These are phyloP conservation scores for Trichomycterus rosablanca DNA, from an alignment of 2,113 vertebrate species.

Conservation along the genomic window DNA sequence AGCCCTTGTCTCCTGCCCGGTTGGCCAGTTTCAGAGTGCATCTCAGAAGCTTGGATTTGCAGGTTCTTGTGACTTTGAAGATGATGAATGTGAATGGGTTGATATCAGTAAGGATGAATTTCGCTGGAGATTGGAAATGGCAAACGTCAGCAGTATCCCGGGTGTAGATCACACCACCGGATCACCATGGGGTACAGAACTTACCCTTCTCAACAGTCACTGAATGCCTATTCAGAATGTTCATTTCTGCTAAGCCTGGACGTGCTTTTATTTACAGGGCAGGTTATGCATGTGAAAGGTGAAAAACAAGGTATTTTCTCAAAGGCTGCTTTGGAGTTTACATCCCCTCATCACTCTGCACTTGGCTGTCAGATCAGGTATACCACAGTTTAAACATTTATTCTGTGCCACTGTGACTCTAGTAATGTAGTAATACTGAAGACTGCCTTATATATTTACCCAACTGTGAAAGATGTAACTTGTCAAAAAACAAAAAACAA, in stretches of 20 bases:
- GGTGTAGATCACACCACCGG: constrained; percentile 64
- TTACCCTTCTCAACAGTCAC: no score
- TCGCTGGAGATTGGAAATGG: constrained; percentile 58
- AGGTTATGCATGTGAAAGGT: constrained; percentile 60
- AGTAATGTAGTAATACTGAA: no score
- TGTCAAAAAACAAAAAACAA: no score
- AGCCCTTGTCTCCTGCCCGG: not conserved
- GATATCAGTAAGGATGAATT: constrained; percentile 21
- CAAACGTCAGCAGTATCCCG: constrained; percentile 57
- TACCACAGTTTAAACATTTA: no score
- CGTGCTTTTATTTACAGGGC: constrained; percentile 52
- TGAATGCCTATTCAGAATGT: no score
- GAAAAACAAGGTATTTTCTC: fast-evolving
- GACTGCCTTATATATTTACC: no score
- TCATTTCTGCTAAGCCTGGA: no score
- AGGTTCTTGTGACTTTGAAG: constrained; percentile 69
- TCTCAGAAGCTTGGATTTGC: not conserved
- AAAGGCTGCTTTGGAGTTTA: constrained; percentile 48
- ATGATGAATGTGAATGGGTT: constrained; percentile 61
- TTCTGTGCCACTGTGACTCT: no score
- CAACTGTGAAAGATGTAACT: no score
- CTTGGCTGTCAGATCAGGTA: constrained; percentile 67
- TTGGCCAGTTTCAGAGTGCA: no score
- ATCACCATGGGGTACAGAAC: constrained; percentile 58
- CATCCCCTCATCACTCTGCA: constrained; percentile 38